Evolutionary conservation across 2,113 vertebrate genomes (phyloP).

Genomic region (Psilopsiagon aymara): DNA sequence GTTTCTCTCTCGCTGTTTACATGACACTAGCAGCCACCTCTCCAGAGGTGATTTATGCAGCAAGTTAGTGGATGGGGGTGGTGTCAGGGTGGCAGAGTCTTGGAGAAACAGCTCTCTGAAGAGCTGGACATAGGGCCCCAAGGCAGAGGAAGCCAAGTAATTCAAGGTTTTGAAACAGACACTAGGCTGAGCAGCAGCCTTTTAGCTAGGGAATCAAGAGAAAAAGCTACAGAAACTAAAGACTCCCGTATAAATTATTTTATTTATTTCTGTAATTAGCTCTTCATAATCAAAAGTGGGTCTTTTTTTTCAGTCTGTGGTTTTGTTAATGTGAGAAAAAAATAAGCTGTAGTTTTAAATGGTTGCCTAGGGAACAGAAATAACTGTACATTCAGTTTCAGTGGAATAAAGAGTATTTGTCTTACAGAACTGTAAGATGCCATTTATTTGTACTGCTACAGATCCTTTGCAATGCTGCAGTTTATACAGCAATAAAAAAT

Average conservation of each 20-base stretch:
- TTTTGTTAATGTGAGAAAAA: slow-evolving; percentile 78
- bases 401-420: slow-evolving; percentile 83
- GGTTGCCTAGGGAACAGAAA: slow-evolving; percentile 80
- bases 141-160: not conserved
- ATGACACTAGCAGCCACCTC: slow-evolving; percentile 33
- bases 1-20: not conserved
- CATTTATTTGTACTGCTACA: slow-evolving; percentile 74
- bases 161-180: slow-evolving; percentile 23
- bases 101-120: not conserved
- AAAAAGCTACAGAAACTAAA: slow-evolving; percentile 63
- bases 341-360: slow-evolving; percentile 77
- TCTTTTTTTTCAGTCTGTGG: slow-evolving; percentile 76
- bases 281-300: slow-evolving; percentile 78
- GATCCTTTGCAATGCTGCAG: slow-evolving; percentile 68
- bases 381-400: slow-evolving; percentile 82
- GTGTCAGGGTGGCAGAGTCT: not conserved
- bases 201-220: slow-evolving; percentile 9
- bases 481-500: slow-evolving; percentile 74
- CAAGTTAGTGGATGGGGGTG: not conserved
- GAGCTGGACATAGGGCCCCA: not conserved
- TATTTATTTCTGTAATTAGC: slow-evolving; percentile 86
- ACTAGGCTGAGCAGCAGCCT: slow-evolving; percentile 58
- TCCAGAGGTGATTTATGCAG: slow-evolving; percentile 22
- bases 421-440: slow-evolving; percentile 76
- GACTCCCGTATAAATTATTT: slow-evolving; percentile 82